A percentile compares a stretch with the other conserved stretches of the same genome.
These are phyloP conservation scores for Mus spicilegus DNA, from an alignment of 2,113 vertebrate genomes.

Conservation along the genomic window DNA sequence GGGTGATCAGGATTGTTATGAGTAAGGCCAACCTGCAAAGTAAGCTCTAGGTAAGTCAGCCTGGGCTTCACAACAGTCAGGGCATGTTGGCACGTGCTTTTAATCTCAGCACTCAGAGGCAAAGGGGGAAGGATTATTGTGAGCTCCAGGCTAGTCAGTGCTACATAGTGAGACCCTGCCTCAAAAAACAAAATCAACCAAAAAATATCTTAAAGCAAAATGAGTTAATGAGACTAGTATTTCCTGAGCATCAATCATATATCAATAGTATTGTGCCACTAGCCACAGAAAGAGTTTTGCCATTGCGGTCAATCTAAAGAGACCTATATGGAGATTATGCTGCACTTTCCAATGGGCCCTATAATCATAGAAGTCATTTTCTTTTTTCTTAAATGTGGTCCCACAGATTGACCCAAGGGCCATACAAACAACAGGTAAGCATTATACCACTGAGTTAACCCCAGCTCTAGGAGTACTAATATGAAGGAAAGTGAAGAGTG, in stretches of 20 bases:
- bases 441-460: background rate
- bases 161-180: too few relatives aligned
- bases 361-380: background rate
- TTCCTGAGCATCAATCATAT: slow-evolving; percentile 24
- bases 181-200: background rate
- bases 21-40: background rate
- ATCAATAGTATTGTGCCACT: background rate
- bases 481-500: background rate
- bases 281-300: slow-evolving; percentile 10
- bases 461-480: background rate
- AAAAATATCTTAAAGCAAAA: slow-evolving; percentile 10
- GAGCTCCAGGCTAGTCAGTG: background rate
- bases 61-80: background rate
- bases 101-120: background rate
- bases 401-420: background rate
- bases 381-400: background rate
- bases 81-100: background rate
- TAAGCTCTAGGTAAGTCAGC: background rate
- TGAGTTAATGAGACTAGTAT: slow-evolving; percentile 41
- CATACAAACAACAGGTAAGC: background rate
- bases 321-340: slow-evolving; percentile 36
- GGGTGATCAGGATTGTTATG: background rate
- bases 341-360: slow-evolving; percentile 42
- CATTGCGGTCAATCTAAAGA: slow-evolving; percentile 59
- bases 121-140: background rate